phyloP scores from a whole-genome alignment of 1,140 invertebrate genomes.

The Drosophila triauraria region DNA sequence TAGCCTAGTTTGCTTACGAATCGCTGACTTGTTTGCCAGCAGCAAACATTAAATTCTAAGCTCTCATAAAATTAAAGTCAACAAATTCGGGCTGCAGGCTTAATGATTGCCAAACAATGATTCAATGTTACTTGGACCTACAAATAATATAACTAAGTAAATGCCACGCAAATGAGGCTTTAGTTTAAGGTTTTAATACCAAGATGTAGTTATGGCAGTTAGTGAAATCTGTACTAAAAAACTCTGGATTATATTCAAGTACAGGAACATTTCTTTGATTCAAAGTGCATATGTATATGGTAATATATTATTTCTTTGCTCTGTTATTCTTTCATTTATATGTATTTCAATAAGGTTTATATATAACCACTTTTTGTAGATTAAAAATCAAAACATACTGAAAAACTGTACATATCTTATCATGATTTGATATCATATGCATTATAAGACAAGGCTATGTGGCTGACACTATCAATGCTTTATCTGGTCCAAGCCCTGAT shows the following conservation, averaged over 20 bases:
- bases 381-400: constrained; percentile 44
- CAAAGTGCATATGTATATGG: too few relatives aligned
- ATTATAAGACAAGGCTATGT: constrained; percentile 54
- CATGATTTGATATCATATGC: constrained; percentile 64
- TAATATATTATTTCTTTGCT: not conserved
- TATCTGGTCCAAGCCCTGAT: constrained; percentile 67
- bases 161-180: not conserved
- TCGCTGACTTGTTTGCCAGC: constrained; percentile 18
- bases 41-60: constrained; percentile 34
- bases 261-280: too few relatives aligned
- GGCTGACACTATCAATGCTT: constrained; percentile 62
- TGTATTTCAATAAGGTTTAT: not conserved
- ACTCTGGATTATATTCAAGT: not conserved
- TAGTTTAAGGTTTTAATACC: not conserved
- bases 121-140: constrained; percentile 17
- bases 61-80: constrained; percentile 32
- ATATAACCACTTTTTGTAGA: too few relatives aligned
- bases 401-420: constrained; percentile 65
- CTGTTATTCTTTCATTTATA: not conserved
- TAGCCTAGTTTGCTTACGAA: constrained; percentile 29
- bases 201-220: not conserved
- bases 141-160: constrained; percentile 3
- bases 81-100: constrained; percentile 22
- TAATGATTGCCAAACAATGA: constrained; percentile 38
- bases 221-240: not conserved